A percentile compares a stretch with the other conserved stretches of the same genome.
These are phyloP conservation scores for Channallabes apus DNA, from an alignment of 2,797 vertebrate species.

Conservation along the genomic window DNA sequence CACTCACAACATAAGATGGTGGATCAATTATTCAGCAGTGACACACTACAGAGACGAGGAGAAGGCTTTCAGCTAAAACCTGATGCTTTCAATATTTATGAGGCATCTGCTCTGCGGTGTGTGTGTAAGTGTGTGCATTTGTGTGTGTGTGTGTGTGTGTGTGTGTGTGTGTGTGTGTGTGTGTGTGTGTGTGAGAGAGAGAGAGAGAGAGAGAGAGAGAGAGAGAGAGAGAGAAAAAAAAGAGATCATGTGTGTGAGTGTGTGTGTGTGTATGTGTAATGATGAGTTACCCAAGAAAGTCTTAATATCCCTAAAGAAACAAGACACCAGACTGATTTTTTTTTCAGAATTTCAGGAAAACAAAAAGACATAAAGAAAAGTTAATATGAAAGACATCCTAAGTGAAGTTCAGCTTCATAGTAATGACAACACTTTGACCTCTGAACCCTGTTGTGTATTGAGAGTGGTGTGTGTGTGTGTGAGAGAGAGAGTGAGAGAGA, in stretches of 20 bases:
- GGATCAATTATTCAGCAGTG: constrained; percentile 77
- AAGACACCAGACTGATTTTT: background rate
- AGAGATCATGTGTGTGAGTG: background rate
- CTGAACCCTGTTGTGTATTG: background rate
- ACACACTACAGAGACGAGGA: constrained; percentile 62
- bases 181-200: background rate
- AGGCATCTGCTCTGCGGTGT: constrained; percentile 47
- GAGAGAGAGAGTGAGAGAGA: constrained; percentile 7
- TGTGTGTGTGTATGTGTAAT: background rate
- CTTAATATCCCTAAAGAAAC: background rate
- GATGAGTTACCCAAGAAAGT: background rate
- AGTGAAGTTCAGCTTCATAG: background rate
- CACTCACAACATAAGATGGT: constrained; percentile 62
- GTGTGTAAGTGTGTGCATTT: too few species aligned
- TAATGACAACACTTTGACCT: constrained; percentile 27
- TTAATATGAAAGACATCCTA: background rate
- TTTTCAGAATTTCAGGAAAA: background rate
- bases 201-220: too few species aligned
- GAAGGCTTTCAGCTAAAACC: constrained; percentile 63
- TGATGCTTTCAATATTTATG: constrained; percentile 70
- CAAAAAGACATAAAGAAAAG: background rate
- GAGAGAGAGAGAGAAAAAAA: too few species aligned
- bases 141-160: background rate
- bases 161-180: background rate
- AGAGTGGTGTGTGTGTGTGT: background rate